Evolutionary conservation across 2,888 invertebrate genomes (phyloP).

Genomic region (Magallana nippona): DNA sequence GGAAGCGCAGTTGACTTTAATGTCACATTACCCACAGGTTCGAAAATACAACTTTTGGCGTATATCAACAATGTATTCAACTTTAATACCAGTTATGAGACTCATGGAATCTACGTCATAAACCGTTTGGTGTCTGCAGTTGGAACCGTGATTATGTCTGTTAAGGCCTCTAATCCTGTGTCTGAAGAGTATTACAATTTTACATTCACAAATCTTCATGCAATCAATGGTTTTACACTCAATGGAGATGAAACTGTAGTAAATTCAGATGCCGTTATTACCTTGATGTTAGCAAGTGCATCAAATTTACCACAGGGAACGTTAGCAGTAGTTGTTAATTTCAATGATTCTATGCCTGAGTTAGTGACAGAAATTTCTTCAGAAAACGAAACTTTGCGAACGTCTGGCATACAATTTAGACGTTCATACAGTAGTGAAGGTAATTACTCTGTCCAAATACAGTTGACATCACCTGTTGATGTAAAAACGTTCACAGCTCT

Average conservation of each 20-base stretch:
- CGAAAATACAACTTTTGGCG: not conserved
- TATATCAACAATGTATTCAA: not conserved
- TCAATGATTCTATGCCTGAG: not conserved
- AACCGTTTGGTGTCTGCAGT: not conserved
- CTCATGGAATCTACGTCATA: not conserved
- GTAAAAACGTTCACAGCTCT: not conserved
- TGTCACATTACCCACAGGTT: not conserved
- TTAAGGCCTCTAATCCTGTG: not conserved
- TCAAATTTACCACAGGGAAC: not conserved
- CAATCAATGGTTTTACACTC: not conserved
- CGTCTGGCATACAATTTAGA: not conserved
- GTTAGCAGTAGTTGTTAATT: not conserved
- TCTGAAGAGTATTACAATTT: not conserved
- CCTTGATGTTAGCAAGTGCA: not conserved
- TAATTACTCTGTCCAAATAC: not conserved
- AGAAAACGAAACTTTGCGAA: not conserved
- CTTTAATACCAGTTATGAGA: not conserved
- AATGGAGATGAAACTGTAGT: not conserved
- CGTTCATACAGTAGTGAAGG: not conserved
- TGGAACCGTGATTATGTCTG: not conserved
- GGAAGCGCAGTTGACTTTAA: not conserved
- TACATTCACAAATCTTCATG: not conserved
- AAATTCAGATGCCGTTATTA: not conserved
- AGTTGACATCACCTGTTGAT: conserved; percentile 5
- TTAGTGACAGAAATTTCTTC: not conserved